A percentile compares a stretch with the other conserved stretches of the same genome.
Conservation (phyloP, 2,797 vertebrate genomes). For the Sebastes taczanowskii region DNA sequence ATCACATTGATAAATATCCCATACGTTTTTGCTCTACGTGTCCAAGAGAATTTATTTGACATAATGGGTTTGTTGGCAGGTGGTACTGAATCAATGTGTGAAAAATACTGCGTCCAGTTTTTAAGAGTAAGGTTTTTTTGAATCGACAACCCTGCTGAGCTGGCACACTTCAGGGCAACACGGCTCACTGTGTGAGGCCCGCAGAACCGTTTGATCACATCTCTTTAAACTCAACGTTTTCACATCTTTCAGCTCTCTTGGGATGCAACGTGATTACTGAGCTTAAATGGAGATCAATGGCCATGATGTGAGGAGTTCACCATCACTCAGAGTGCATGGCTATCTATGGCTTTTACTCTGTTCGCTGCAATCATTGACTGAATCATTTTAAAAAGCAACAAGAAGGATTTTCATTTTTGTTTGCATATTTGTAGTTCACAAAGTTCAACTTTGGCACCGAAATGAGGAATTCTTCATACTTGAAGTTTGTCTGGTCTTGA, state of each 20-base stretch:
- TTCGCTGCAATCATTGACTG: rapidly evolving
- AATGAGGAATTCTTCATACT: not conserved
- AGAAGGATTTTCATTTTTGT: no score
- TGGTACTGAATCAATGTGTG: slow-evolving; percentile 4
- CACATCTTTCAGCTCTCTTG: slow-evolving; percentile 48
- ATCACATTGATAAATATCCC: not conserved
- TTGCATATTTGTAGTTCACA: not conserved
- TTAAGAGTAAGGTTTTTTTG: not conserved
- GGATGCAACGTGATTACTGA: slow-evolving; percentile 44
- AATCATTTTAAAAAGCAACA: not conserved
- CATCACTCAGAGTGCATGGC: slow-evolving; percentile 16
- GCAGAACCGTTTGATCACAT: slow-evolving; percentile 34
- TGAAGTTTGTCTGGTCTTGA: no score
- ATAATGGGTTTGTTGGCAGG: slow-evolving; percentile 16
- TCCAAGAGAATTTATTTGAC: not conserved
- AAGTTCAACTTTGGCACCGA: not conserved
- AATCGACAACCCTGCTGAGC: slow-evolving; percentile 39
- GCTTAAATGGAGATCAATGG: slow-evolving; percentile 61
- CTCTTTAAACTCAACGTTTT: slow-evolving; percentile 20
- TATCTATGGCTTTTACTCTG: not conserved
- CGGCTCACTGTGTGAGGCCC: slow-evolving; percentile 4
- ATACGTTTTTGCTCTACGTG: not conserved
- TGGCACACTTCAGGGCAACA: slow-evolving; percentile 11
- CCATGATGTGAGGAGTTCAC: slow-evolving; percentile 16
- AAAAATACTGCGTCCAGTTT: not conserved